phyloP scores from a whole-genome alignment of 2,797 vertebrate genomes.

The Falco novaeseelandiae region DNA sequence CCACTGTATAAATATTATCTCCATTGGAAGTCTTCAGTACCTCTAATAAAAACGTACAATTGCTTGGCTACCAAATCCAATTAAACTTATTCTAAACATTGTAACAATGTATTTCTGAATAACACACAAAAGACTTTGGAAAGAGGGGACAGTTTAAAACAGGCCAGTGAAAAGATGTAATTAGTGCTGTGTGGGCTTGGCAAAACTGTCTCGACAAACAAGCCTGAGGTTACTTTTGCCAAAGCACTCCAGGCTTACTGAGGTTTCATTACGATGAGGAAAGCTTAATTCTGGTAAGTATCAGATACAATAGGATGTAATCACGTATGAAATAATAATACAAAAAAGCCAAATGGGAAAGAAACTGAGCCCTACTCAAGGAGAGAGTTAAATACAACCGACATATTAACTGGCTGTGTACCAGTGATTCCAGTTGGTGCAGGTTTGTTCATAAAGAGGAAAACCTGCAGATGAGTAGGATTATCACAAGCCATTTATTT shows the following conservation, averaged over 20 bases:
- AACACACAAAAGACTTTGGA: slow-evolving; percentile 70
- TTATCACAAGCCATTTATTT: not conserved
- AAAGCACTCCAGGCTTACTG: slow-evolving; percentile 56
- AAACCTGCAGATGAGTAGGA: not conserved
- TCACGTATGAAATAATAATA: slow-evolving; percentile 29
- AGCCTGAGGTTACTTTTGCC: slow-evolving; percentile 56
- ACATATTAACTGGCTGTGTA: not conserved
- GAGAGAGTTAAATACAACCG: not conserved
- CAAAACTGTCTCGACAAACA: slow-evolving; percentile 56
- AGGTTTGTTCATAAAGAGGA: not conserved
- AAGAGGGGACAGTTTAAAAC: slow-evolving; percentile 42
- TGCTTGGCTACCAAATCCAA: slow-evolving; percentile 70
- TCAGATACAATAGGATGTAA: slow-evolving; percentile 37
- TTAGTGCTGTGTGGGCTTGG: slow-evolving; percentile 75
- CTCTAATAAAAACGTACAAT: slow-evolving; percentile 68
- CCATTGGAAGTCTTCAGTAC: slow-evolving; percentile 69
- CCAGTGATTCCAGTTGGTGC: not conserved
- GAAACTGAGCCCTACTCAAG: not conserved
- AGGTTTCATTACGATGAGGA: slow-evolving; percentile 48
- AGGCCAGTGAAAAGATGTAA: slow-evolving; percentile 71
- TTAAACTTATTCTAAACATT: slow-evolving; percentile 73
- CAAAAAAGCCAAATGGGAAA: not conserved
- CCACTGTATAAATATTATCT: slow-evolving; percentile 76
- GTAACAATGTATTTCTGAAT: slow-evolving; percentile 62
- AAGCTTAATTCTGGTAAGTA: slow-evolving; percentile 44